Evolutionary conservation across 2,888 invertebrate species (phyloP).

Genomic region (Eremobia ochroleuca): DNA sequence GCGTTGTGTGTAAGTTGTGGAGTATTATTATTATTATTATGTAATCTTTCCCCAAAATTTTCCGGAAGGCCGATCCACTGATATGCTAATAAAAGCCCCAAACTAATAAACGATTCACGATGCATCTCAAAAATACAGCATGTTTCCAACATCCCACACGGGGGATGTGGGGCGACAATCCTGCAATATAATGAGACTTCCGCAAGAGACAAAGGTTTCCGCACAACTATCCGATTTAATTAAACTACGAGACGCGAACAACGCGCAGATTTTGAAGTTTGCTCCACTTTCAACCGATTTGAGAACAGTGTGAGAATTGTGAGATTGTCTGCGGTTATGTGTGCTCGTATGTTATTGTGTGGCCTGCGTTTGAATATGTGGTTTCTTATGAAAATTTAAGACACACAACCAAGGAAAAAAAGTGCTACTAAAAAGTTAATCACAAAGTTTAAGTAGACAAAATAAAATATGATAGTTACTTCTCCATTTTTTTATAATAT

Average conservation of each 20-base stretch:
- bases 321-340: not conserved
- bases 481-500: not conserved
- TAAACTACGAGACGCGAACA: slow-evolving; percentile 71
- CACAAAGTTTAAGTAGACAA: not conserved
- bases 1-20: no score
- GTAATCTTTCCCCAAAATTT: not conserved
- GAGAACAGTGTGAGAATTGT: slow-evolving; percentile 24
- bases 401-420: not conserved
- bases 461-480: not conserved
- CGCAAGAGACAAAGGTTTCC: slow-evolving; percentile 74
- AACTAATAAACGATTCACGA: slow-evolving; percentile 18
- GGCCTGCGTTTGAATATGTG: not conserved
- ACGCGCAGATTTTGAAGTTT: slow-evolving; percentile 73
- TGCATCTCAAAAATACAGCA: slow-evolving; percentile 42
- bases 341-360: not conserved
- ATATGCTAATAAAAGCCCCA: not conserved
- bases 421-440: not conserved
- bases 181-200: slow-evolving; percentile 68
- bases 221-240: slow-evolving; percentile 79
- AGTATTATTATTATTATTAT: no score
- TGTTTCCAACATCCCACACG: slow-evolving; percentile 34
- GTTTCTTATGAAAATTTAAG: not conserved
- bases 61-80: no score
- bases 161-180: slow-evolving; percentile 58
- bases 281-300: slow-evolving; percentile 60